Evolutionary conservation across 2,113 vertebrate genomes (phyloP).

Genomic region (Perca flavescens): DNA sequence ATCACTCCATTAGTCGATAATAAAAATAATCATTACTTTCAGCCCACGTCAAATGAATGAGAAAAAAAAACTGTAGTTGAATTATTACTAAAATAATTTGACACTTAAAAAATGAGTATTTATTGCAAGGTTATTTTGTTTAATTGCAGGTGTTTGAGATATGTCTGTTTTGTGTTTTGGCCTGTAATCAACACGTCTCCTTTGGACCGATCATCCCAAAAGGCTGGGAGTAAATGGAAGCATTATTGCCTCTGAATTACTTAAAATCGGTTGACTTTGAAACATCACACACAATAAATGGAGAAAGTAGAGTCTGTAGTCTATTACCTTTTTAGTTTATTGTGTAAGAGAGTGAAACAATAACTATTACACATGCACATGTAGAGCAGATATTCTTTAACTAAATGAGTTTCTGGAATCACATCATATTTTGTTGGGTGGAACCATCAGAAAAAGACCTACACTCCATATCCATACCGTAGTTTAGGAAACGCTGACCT

Average conservation of each 20-base stretch:
- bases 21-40: background rate
- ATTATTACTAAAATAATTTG: background rate
- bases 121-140: background rate
- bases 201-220: background rate
- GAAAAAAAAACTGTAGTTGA: background rate
- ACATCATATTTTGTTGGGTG: background rate
- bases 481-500: constrained; percentile 14
- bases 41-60: background rate
- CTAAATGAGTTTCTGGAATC: background rate
- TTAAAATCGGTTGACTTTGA: background rate
- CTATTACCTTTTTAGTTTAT: background rate
- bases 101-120: background rate
- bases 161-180: background rate
- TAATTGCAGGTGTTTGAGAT: background rate
- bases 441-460: background rate
- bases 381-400: background rate
- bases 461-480: background rate
- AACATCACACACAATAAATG: background rate
- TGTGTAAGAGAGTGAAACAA: background rate
- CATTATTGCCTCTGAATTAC: background rate
- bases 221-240: background rate
- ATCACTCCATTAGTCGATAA: background rate
- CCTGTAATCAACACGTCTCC: constrained; percentile 1
- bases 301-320: background rate
- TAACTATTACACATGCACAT: background rate